phyloP scores from a whole-genome alignment of 2,113 vertebrate species.

The Clarias gariepinus region DNA sequence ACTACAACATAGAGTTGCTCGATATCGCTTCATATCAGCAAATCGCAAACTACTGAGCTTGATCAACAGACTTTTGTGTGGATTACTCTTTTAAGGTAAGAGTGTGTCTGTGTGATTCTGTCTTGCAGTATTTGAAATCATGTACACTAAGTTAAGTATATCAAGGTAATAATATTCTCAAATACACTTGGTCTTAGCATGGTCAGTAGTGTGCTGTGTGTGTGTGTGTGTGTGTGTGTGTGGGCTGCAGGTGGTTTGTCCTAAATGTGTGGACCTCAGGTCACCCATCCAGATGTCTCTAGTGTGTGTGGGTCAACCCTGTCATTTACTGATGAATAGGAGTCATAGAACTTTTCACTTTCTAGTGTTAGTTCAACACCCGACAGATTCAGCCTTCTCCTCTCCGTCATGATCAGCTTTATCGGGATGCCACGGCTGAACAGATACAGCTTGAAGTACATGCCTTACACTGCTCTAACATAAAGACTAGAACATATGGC shows the following conservation, averaged over 20 bases:
- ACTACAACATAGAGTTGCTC: constrained; percentile 31
- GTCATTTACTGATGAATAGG: constrained; percentile 29
- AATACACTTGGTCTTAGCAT: not conserved
- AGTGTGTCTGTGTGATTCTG: not conserved
- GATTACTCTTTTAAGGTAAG: constrained; percentile 63
- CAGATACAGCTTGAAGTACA: not conserved
- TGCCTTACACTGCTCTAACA: not conserved
- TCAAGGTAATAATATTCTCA: not conserved
- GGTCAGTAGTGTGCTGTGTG: not conserved
- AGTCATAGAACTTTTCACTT: constrained; percentile 9
- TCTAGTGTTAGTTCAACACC: not conserved
- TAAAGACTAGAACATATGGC: not conserved
- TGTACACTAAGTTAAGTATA: not conserved
- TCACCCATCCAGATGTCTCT: constrained; percentile 43
- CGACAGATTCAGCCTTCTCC: not conserved
- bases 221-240: constrained; percentile 18
- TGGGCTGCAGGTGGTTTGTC: constrained; percentile 36
- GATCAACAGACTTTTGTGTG: constrained; percentile 33
- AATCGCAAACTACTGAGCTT: constrained; percentile 24
- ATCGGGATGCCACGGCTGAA: not conserved
- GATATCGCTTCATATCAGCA: not conserved
- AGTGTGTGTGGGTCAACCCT: constrained; percentile 24
- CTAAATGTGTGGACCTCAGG: constrained; percentile 57
- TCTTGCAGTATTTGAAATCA: not conserved
- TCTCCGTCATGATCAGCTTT: not conserved